Conservation (phyloP, 2,113 vertebrate species). For the Heliornis fulica region DNA sequence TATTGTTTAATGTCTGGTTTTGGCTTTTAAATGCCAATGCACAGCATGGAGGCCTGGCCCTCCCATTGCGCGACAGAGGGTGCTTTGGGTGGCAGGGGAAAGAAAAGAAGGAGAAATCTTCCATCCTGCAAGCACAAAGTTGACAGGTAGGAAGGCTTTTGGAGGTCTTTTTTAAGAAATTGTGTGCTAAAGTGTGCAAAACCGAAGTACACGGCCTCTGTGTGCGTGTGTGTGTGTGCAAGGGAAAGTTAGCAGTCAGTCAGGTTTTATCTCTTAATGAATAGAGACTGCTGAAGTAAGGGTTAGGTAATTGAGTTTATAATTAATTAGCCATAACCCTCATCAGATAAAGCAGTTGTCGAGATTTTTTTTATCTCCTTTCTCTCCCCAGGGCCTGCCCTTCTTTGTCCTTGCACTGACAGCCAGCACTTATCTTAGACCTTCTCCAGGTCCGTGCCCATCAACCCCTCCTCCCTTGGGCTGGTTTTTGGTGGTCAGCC, state of each 20-base stretch:
- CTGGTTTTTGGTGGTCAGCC: slow-evolving; percentile 67
- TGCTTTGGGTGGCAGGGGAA: background rate
- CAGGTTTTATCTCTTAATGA: slow-evolving; percentile 92
- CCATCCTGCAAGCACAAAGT: background rate
- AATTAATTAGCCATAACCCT: slow-evolving; percentile 98
- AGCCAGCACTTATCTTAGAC: slow-evolving; percentile 83
- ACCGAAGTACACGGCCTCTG: background rate
- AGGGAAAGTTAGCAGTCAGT: slow-evolving; percentile 77
- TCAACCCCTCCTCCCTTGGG: slow-evolving; percentile 65
- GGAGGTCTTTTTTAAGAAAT: slow-evolving; percentile 35
- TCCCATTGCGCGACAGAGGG: slow-evolving; percentile 30
- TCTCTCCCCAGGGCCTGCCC: slow-evolving; percentile 86
- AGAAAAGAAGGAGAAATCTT: background rate
- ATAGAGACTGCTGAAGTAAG: slow-evolving; percentile 93
- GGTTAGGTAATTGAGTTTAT: slow-evolving; percentile 98
- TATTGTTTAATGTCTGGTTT: slow-evolving; percentile 40
- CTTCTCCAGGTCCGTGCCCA: slow-evolving; percentile 38
- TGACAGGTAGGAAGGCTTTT: background rate
- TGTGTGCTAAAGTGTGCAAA: background rate
- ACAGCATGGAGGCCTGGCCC: slow-evolving; percentile 53
- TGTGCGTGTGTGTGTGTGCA: background rate
- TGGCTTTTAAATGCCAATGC: slow-evolving; percentile 46
- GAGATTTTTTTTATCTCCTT: slow-evolving; percentile 76
- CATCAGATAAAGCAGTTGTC: slow-evolving; percentile 91
- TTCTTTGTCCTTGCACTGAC: slow-evolving; percentile 88